Evolutionary conservation across 2,797 vertebrate genomes (phyloP).

Genomic region (Sphaeramia orbicularis): DNA sequence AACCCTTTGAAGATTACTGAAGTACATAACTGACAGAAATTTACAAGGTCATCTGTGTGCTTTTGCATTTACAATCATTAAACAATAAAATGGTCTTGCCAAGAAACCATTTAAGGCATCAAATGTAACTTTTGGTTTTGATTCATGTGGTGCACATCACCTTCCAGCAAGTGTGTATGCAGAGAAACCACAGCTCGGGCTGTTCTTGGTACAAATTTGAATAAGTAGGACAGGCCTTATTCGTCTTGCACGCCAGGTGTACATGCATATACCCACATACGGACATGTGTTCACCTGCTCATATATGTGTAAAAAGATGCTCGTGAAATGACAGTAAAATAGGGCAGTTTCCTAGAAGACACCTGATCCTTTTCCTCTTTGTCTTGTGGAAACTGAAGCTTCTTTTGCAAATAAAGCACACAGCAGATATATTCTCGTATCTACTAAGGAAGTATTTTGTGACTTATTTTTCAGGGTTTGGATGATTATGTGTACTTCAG

Average conservation of each 20-base stretch:
- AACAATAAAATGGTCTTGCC: neutral
- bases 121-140: neutral
- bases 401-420: constrained; percentile 14
- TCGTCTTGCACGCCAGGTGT: neutral
- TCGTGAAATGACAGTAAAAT: no score
- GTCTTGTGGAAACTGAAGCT: constrained; percentile 4
- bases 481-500: no score
- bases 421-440: neutral
- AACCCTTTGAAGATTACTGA: no score
- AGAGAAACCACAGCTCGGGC: constrained; percentile 30
- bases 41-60: no score
- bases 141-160: neutral
- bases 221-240: neutral
- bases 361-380: constrained; percentile 18
- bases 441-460: neutral
- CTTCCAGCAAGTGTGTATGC: constrained; percentile 21
- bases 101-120: neutral
- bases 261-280: neutral
- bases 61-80: neutral
- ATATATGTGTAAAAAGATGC: constrained; percentile 1
- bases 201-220: constrained; percentile 18
- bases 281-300: neutral
- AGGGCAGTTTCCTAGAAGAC: no score
- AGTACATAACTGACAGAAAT: no score
- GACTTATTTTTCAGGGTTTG: neutral